Evolutionary conservation across 1,140 invertebrate species (phyloP), one percentile per base, ranked within the genome.

Genomic region (Piezodorus guildinii): DNA sequence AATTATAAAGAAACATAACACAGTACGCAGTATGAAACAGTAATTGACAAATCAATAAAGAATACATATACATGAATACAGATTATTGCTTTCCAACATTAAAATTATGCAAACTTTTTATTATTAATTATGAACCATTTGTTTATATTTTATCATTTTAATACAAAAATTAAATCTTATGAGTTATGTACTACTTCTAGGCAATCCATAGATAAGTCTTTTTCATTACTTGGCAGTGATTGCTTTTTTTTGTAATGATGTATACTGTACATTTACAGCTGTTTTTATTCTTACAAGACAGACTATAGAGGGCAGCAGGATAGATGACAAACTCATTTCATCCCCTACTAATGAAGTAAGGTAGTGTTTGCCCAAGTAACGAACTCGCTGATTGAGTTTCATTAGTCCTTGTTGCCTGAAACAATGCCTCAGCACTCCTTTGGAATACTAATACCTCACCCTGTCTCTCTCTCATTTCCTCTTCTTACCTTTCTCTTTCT

Each of bases 391-490:
- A 49, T 49, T 49, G 46, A 49, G 46, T 49, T 49, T 49, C 46
- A 49, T 49, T 49, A 49, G 46, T 49, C 21, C n/a, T 21, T 49
- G 46, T 49, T 49, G 46, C 46, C 46, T 21, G 46, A 49, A 49
- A 49, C 46, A 49, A 49, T 49, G 46, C 46, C 21, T 49, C 46
- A 49, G n/a, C n/a, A 49, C 46, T 49, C 46, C 46, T 49, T 49
- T 21, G 10, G 46, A 49, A 49, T 49, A 49, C 46, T 49, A 49
- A 56, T 56, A 56, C 19, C 34, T 64, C 30, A 23, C 51, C 59
- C 51, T 44, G 52, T 44, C 34, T 43, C 52, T 43, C 59, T 39
- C 27, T 61, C 59, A 79, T 72, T 69, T 80, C 73, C 46, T 21
- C 46, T 46, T 14, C 21, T 21, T 49, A 17, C 46, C 46, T 63